Evolutionary conservation across 2,113 vertebrate genomes (phyloP).

Genomic region (Ploceus nigricollis): DNA sequence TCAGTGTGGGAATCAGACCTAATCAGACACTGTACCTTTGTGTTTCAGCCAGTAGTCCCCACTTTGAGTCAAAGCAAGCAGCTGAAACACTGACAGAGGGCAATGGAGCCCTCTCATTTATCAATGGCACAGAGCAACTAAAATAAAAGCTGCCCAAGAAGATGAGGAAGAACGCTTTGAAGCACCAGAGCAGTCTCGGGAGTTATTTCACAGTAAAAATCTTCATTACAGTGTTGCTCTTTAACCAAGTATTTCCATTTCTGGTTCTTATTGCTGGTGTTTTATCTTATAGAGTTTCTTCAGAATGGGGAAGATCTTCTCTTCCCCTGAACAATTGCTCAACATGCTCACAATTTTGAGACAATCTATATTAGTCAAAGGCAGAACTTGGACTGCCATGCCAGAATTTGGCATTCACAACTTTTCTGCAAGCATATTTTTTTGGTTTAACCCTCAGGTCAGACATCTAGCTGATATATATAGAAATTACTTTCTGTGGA

Average conservation of each 20-base stretch:
- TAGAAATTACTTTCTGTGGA: constrained; percentile 19
- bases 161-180: neutral
- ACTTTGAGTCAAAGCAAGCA: neutral
- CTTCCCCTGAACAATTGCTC: neutral
- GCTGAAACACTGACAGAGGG: neutral
- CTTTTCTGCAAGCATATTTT: neutral
- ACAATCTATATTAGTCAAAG: neutral
- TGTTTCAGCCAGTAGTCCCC: neutral
- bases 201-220: neutral
- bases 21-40: neutral
- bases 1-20: neutral
- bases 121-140: neutral
- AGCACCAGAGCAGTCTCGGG: neutral
- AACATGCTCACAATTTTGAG: neutral
- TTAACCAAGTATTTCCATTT: neutral
- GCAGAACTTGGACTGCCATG: neutral
- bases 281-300: neutral
- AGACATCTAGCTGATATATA: constrained; percentile 39
- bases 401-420: neutral
- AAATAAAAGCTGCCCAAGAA: neutral
- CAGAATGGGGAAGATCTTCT: neutral
- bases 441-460: constrained; percentile 33
- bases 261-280: neutral
- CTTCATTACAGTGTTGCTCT: neutral
- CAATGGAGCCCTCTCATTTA: neutral